Conservation (phyloP, 2,113 vertebrate genomes). For the Apteryx owenii region DNA sequence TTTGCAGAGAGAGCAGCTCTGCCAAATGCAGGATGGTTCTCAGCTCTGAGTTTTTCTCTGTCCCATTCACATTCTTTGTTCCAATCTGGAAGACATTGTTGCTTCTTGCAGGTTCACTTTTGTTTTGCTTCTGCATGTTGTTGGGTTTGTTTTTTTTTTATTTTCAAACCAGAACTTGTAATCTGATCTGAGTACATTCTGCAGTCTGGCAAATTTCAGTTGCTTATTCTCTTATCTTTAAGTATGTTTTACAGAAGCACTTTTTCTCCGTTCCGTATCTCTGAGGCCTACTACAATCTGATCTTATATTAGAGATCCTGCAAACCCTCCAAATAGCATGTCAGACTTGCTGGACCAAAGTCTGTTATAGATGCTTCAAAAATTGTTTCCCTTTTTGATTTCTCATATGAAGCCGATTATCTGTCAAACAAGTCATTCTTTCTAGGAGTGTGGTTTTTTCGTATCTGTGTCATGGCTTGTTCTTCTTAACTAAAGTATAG, state of each 20-base stretch:
- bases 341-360: neutral
- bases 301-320: neutral
- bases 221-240: conserved; percentile 9
- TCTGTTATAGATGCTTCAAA: neutral
- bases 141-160: neutral
- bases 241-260: conserved; percentile 3
- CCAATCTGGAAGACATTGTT: neutral
- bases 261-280: conserved; percentile 16
- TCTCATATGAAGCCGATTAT: neutral
- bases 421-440: neutral
- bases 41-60: neutral
- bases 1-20: neutral
- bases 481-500: neutral
- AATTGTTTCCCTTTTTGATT: neutral
- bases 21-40: neutral
- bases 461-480: neutral
- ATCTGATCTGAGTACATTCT: conserved; percentile 16
- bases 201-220: conserved; percentile 1
- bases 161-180: neutral
- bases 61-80: neutral
- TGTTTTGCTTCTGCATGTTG: neutral
- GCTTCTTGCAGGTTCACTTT: neutral
- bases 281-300: neutral
- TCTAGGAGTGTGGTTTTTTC: neutral
- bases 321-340: neutral